phyloP scores from a whole-genome alignment of 2,113 vertebrate species.

The Emydocephalus ijimae region DNA sequence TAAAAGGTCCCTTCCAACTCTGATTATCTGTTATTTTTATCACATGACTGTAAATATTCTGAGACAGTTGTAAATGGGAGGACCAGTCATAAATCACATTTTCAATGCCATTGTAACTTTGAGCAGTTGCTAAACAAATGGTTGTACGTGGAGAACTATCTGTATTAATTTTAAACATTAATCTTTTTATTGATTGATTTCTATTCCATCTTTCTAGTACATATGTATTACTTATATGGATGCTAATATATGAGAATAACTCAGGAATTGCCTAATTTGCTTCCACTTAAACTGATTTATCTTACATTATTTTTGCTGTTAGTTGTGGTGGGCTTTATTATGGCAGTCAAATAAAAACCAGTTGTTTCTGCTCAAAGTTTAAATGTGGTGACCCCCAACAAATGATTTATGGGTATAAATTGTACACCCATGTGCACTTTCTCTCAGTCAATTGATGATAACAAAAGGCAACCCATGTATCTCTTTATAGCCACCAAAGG shows the following conservation, averaged over 20 bases:
- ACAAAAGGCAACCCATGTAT: conserved; percentile 14
- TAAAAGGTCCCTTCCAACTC: too few relatives aligned
- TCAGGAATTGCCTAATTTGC: background rate
- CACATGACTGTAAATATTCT: too few relatives aligned
- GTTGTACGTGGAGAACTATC: too few relatives aligned
- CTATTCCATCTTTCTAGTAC: background rate
- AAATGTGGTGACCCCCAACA: background rate
- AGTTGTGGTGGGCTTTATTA: background rate
- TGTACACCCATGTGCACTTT: background rate
- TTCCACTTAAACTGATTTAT: background rate
- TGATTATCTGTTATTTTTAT: too few relatives aligned
- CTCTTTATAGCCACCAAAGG: conserved; percentile 61
- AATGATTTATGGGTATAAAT: background rate
- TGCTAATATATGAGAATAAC: background rate
- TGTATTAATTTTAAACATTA: background rate
- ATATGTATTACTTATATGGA: background rate
- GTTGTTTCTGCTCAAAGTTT: background rate
- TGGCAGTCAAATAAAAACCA: background rate
- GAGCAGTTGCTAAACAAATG: too few relatives aligned
- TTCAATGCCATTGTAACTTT: too few relatives aligned
- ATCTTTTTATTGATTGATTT: background rate
- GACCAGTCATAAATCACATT: too few relatives aligned
- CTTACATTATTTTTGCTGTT: background rate
- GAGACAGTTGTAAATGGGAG: too few relatives aligned
- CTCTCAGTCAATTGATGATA: conserved; percentile 1